Evolutionary conservation across 1,140 invertebrate genomes (phyloP).

Genomic region (Drosophila repleta): DNA sequence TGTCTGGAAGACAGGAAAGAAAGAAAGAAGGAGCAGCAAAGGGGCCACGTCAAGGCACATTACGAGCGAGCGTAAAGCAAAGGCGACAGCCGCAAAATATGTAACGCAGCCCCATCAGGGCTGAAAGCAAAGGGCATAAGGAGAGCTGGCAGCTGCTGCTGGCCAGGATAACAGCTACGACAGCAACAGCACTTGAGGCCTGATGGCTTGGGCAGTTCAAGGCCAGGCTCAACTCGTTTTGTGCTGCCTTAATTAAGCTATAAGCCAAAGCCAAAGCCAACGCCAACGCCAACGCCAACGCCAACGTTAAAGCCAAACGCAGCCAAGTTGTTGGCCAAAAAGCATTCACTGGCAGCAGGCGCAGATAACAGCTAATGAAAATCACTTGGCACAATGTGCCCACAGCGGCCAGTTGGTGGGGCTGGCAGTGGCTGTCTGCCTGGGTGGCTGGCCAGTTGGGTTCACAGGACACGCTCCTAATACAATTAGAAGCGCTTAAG

Average conservation of each 20-base stretch:
- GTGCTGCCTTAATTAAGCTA: conserved; percentile 72
- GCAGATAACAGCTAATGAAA: conserved; percentile 67
- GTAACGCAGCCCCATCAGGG: conserved; percentile 36
- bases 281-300: neutral
- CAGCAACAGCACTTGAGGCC: conserved; percentile 1
- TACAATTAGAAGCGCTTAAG: conserved; percentile 79
- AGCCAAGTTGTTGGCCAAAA: conserved; percentile 31
- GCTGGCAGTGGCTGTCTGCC: neutral
- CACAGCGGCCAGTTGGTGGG: conserved; percentile 1
- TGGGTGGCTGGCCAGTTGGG: neutral
- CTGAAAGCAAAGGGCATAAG: conserved; percentile 22
- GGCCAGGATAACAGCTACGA: neutral
- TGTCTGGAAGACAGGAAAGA: conserved; percentile 14
- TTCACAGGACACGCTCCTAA: conserved; percentile 72
- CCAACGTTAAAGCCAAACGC: neutral
- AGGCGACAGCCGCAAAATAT: conserved; percentile 50
- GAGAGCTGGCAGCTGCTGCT: conserved; percentile 6
- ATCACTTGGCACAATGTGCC: conserved; percentile 71
- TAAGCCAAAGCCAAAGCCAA: conserved; percentile 45
- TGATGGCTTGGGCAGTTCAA: conserved; percentile 23
- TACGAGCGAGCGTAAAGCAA: conserved; percentile 33
- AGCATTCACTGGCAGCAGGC: conserved; percentile 42
- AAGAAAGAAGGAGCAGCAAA: neutral
- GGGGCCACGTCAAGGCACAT: conserved; percentile 41
- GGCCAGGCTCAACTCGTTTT: conserved; percentile 43